phyloP scores from a whole-genome alignment of 2,888 invertebrate genomes.

The Synergus japonicus region DNA sequence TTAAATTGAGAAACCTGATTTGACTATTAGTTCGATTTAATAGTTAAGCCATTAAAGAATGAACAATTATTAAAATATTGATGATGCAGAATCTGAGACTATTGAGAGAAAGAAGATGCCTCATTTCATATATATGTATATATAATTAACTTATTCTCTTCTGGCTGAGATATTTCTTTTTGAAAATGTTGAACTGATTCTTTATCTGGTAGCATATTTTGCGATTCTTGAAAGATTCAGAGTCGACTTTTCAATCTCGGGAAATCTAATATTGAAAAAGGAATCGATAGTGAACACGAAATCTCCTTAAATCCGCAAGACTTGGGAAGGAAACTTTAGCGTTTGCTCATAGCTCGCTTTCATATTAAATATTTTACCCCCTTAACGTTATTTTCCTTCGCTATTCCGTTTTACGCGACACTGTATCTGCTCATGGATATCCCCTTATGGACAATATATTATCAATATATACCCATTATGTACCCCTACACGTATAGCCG shows the following conservation, averaged over 20 bases:
- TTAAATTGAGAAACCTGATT: too few species aligned
- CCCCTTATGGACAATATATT: slow-evolving; percentile 39
- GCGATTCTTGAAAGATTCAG: slow-evolving; percentile 25
- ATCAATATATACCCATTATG: slow-evolving; percentile 35
- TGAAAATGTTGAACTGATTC: slow-evolving; percentile 13
- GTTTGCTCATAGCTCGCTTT: slow-evolving; percentile 34
- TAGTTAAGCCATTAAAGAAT: neutral
- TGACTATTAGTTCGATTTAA: too few species aligned
- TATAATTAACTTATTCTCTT: neutral
- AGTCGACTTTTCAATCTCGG: slow-evolving; percentile 33
- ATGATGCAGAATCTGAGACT: neutral
- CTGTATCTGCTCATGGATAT: slow-evolving; percentile 17
- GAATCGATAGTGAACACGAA: slow-evolving; percentile 33
- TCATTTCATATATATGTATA: neutral
- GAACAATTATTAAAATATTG: neutral
- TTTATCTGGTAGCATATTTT: slow-evolving; percentile 17
- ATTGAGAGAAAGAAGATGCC: neutral
- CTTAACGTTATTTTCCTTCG: slow-evolving; percentile 34
- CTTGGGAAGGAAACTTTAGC: slow-evolving; percentile 22
- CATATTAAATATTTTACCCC: slow-evolving; percentile 35
- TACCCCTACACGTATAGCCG: neutral
- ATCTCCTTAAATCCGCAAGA: slow-evolving; percentile 33
- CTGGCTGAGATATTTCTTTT: neutral
- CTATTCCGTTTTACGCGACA: slow-evolving; percentile 35
- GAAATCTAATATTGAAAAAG: slow-evolving; percentile 36